Percentiles rank a stretch among this genome's conserved stretches.
phyloP scores from a whole-genome alignment of 2,113 vertebrate species.

The Cyanoramphus novaezelandiae region DNA sequence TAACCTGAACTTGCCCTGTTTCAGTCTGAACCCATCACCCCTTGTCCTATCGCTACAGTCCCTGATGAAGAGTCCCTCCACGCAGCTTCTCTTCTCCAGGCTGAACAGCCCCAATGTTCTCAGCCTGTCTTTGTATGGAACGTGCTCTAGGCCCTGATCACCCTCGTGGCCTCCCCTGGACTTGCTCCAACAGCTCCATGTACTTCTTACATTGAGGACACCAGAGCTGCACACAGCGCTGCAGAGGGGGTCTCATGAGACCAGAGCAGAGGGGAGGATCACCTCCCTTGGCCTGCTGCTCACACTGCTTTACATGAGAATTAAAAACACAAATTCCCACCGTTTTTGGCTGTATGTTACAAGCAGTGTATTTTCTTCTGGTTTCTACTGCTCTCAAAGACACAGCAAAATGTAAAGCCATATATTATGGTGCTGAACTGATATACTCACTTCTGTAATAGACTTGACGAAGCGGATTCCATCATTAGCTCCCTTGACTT shows the following conservation, averaged over 20 bases:
- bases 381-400: neutral
- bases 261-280: neutral
- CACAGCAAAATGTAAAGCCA: neutral
- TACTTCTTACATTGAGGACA: neutral
- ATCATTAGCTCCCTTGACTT: conserved; percentile 93
- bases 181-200: neutral
- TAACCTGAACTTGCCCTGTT: too few relatives aligned
- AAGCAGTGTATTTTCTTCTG: neutral
- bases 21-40: too few relatives aligned
- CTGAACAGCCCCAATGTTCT: neutral
- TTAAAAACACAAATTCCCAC: neutral
- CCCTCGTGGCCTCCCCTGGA: neutral
- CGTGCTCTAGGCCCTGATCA: neutral
- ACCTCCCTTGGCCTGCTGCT: neutral
- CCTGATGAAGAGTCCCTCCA: neutral
- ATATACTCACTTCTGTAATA: conserved; percentile 86
- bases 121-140: neutral
- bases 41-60: too few relatives aligned
- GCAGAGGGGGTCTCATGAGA: neutral
- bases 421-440: neutral
- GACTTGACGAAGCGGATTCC: conserved; percentile 96
- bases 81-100: neutral
- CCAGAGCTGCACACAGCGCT: neutral
- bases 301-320: neutral
- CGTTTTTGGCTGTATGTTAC: neutral